These are phyloP conservation scores for Carcinoscorpius rotundicauda DNA, from an alignment of 1,140 invertebrate species.

Conservation along the genomic window DNA sequence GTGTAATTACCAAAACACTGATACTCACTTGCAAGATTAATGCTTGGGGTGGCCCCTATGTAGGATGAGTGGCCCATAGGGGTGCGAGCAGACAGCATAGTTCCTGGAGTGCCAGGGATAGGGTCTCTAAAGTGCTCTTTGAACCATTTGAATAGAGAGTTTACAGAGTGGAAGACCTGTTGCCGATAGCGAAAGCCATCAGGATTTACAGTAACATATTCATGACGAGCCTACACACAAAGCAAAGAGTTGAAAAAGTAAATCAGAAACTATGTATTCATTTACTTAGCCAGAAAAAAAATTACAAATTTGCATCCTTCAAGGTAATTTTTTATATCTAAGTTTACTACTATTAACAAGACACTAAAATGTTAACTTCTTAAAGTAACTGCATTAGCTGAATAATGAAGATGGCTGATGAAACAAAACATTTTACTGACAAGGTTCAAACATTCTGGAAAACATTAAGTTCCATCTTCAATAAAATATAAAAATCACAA, in stretches of 20 bases:
- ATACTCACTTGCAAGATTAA: conserved; percentile 36
- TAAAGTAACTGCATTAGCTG: too few relatives aligned
- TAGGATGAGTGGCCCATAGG: conserved; percentile 50
- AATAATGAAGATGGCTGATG: too few relatives aligned
- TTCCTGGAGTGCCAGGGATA: conserved; percentile 58
- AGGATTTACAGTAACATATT: conserved; percentile 79
- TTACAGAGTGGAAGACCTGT: conserved; percentile 73
- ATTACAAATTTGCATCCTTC: too few relatives aligned
- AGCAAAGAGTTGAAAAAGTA: background rate
- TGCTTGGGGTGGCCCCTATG: conserved; percentile 46
- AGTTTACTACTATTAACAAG: too few relatives aligned
- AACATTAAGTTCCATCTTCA: too few relatives aligned
- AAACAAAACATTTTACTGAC: too few relatives aligned
- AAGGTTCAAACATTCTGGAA: too few relatives aligned
- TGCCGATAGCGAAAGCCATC: conserved; percentile 86
- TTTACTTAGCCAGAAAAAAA: background rate
- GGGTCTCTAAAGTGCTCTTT: conserved; percentile 94
- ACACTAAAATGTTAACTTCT: too few relatives aligned
- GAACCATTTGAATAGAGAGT: conserved; percentile 84
- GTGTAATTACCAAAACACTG: background rate
- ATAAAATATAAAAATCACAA: too few relatives aligned
- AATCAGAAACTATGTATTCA: conserved; percentile 1
- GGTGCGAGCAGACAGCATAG: conserved; percentile 46
- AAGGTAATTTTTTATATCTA: too few relatives aligned
- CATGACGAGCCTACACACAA: conserved; percentile 51